Base-by-base conservation (phyloP, 2,888 invertebrate species). In the Dinocampus coccinellae region DNA sequence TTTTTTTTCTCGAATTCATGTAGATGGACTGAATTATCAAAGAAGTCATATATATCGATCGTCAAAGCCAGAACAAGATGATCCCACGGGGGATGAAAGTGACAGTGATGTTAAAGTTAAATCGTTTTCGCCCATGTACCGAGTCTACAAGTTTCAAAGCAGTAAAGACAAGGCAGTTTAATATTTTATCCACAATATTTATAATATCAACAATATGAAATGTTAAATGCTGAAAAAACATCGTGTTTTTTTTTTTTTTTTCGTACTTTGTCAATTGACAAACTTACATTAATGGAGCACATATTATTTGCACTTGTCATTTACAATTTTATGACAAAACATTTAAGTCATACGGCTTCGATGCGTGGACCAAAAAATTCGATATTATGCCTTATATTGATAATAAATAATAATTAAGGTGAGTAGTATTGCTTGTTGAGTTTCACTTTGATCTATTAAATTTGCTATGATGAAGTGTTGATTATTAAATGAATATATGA, bases 61-160 rank as follows among this genome's bases (percentile, higher is more conserved):
- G 47, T 85, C 85, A 22, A 85, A 85, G 74, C 84, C 84, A 63
- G 81, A 82, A 74, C 81, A 73, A 24, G 84, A 85, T 70, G 84
- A 85, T 80, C 84, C 84, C 39, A 80, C 80, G 22, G 84, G 83
- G 33, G 82, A 83, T 26, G 83, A 84, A 33, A 81, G 79, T 3
- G 81, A 82, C 71, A 81, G 79, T 74, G 83, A 84, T 60, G 80
- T 79, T 20, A 81, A 83, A 66, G 78, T 78, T 33, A 74, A 78
- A 22, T 77, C 80, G 2, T 85, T 81, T 63, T 81, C 80, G 11
- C 84, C 85, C 3, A 79, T 83, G 80, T 85, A 85, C 70, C 84
- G 84, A 33, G 82, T 85, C 39, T 84, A 85, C 74, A 81, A 78
- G 52, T 84, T 84, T 62, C 73, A 76, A 52, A 72, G 75, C 3